Evolutionary conservation across 2,113 vertebrate genomes (phyloP), one percentile per base, ranked within the genome.

Genomic region (Saccopteryx bilineata): DNA sequence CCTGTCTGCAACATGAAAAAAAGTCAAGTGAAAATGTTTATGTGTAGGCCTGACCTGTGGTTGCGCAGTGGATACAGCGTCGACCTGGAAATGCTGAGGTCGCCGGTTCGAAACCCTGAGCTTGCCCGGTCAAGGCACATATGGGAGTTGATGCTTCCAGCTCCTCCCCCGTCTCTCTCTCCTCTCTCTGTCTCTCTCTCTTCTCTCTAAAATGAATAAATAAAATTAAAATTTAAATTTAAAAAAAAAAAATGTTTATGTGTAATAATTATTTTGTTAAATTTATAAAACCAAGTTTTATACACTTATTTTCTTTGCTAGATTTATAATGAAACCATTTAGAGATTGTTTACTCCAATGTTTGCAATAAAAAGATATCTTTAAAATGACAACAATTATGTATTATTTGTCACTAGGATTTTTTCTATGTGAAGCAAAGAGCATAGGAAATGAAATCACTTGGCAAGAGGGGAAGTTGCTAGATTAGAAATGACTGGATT

Each of bases 371-470:
- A 85, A 85, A 71, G 11, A 56, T 56, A 69, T 50, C 12, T 87
- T 90, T 69, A 17, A 72, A 60, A 65, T 83, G n/a, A 21, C 81
- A 56, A 48, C 39, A 69, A 46, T 87, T 60, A 48, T 26, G 28
- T 78, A 15, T 87, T 83, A 79, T 11, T n/a, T 93, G 17, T 72
- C 68, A 75, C 39, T 48, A 12, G 5, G 5, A 87, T 56, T 65
- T 90, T 12, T 82, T 87, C 91, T 48, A 0, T 60, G 13, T 28
- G 18, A 89, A 88, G 52, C 71, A 39, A 86, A 82, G 13, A 14
- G 21, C 26, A 90, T 18, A 96, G 87, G 74, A 95, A 95, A 69
- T 96, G 79, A 89, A 81, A 79, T 92, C 87, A 89, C n/a, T 88
- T 79, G 52, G 10, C 46, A 90, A 17, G 86, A 93, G 72, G 58